Conservation (phyloP, 2,888 invertebrate species). For the Drosophila affinis region DNA sequence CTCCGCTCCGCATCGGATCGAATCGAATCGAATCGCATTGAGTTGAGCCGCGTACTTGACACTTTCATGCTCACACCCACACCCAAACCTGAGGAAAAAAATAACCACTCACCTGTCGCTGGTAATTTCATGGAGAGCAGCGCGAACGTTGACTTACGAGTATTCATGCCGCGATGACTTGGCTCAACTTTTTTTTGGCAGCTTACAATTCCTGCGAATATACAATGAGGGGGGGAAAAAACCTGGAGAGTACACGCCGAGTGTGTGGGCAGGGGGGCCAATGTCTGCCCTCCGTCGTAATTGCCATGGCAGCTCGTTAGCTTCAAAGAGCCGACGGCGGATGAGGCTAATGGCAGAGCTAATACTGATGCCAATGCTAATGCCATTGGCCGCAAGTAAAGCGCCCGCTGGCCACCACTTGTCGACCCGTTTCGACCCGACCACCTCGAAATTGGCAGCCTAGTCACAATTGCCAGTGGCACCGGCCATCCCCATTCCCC, state of each 20-base stretch:
- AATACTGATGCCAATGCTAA: conserved; percentile 47
- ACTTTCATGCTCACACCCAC: conserved; percentile 32
- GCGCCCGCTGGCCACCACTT: conserved; percentile 49
- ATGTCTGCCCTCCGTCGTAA: conserved; percentile 48
- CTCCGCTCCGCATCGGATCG: conserved; percentile 5
- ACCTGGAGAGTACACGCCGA: conserved; percentile 33
- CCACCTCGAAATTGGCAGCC: conserved; percentile 15
- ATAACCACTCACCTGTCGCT: conserved; percentile 10
- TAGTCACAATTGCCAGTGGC: neutral
- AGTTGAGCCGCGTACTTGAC: conserved; percentile 56
- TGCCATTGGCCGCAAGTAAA: conserved; percentile 65
- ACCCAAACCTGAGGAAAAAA: conserved; percentile 3
- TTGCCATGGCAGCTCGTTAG: conserved; percentile 76
- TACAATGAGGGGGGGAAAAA: conserved; percentile 33
- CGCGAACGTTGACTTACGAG: conserved; percentile 60
- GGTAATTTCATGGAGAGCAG: conserved; percentile 20
- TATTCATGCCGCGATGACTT: conserved; percentile 54
- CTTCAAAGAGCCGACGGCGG: conserved; percentile 49
- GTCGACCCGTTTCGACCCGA: conserved; percentile 1
- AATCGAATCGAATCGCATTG: conserved; percentile 46
- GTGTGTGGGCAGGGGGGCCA: neutral
- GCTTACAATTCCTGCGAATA: conserved; percentile 37
- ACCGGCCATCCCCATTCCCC: neutral
- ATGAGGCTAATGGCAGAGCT: conserved; percentile 39
- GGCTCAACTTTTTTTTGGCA: conserved; percentile 44